Evolutionary conservation across 2,797 vertebrate genomes (phyloP), one percentile per base, ranked within the genome.

Genomic region (Euphonia xanthogaster): DNA sequence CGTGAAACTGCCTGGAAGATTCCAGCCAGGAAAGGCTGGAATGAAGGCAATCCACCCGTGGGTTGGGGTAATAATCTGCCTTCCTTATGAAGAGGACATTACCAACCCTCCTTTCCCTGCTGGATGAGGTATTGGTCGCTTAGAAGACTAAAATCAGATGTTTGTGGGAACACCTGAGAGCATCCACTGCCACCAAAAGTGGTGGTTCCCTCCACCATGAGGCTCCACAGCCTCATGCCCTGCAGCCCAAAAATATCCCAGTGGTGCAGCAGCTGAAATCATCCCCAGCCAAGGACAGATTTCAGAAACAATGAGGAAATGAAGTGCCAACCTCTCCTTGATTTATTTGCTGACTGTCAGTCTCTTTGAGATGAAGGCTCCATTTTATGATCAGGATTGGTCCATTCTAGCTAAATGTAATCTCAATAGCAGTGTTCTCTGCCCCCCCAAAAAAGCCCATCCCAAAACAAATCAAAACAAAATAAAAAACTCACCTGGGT

Each of bases 391-490:
- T 31, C 22, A 40, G 24, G 8, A 20, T 66, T 82, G 11, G 8
- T 30, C 44, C 16, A 37, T 70, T 66, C 28, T 28, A 45, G 12
- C 16, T 37, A 60, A 88, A 81, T 21, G 7, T 1, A 74, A 62
- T 47, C 44, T 66, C 42, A 47, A 3, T 6, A 28, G 2, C 5
- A 11, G 5, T 14, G 7, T 18, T 28, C 14, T 63, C 14, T 47
- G n/a, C 4, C 15, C 3, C 1, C 5, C 2, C 6, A 16, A 62
- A 72, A 58, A 9, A 68, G 2, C 2, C 8, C 7, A 78, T 19
- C 8, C 1, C 14, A 12, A 76, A 86, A 51, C 2, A 55, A 76
- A 86, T 47, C 2, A 55, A 71, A 63, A 12, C 7, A 44, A 57
- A 20, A 11, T 22, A 35, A 82, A 73, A 31, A 31, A 7, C 12